Base-by-base conservation (phyloP, 2,113 vertebrate genomes). In the Cariama cristata region DNA sequence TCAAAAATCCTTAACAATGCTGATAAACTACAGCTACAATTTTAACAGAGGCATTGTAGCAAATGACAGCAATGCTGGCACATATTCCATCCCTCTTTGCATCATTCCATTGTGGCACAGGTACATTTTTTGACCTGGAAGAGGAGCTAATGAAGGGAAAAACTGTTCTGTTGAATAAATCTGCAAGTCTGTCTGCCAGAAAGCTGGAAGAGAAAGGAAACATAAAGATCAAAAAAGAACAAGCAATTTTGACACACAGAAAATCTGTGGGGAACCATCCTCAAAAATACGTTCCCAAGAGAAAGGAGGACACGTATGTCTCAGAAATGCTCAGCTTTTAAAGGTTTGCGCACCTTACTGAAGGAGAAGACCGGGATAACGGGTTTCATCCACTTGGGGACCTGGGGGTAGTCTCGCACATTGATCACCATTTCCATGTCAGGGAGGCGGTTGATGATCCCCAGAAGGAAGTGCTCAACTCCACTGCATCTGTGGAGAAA, bases 361-460 rank as follows among this genome's bases (percentile, higher is more conserved):
- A 99, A 99, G 75, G 99, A 99, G 94, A 99, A 98, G 89, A 99
- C 97, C 2, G 99, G 99, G 62, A 99, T 97, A 22, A 96, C 82
- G 3, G 99, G 98, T 62, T 99, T 98, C 98, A 99, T 98, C 99
- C 99, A 99, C 44, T 93, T 98, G 67, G 99, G 99, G 62, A 99
- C 98, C 95, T 99, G 99, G 27, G 99, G 99, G 88, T 99, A 99
- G 95, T 99, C 99, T 60, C 99, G 98, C 33, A 99, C 99, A 63
- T 99, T 99, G 79, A 99, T 98, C 82, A 99, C 98, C 98, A 99
- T 98, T 97, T 99, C 99, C 98, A 99, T 95, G 96, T 99, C 99
- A n/a, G 99, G 99, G 52, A 99, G 98, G 76, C 33, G 97, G 82
- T 95, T 95, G 30, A 99, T 99, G 82, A 99, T 97, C 95, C 98